Percentiles rank a stretch among this genome's conserved stretches.
Evolutionary conservation across 2,797 vertebrate species (phyloP).

Genomic region (Pterois miles): DNA sequence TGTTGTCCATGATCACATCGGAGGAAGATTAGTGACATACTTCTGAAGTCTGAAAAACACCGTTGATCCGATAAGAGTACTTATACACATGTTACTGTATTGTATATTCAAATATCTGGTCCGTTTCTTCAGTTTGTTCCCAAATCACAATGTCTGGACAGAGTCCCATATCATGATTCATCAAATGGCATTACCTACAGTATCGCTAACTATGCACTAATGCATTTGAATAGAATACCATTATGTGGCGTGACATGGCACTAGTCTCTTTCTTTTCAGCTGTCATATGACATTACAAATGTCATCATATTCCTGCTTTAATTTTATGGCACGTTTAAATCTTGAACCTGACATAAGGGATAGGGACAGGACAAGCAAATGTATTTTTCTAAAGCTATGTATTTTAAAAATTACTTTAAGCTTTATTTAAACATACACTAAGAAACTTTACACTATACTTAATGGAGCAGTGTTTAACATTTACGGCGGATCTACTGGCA

Average conservation of each 20-base stretch:
- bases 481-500: too few relatives aligned
- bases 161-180: slow-evolving; percentile 7
- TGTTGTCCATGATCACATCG: background rate
- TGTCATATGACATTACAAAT: background rate
- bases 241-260: background rate
- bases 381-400: background rate
- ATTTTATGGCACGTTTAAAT: background rate
- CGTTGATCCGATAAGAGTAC: background rate
- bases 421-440: background rate
- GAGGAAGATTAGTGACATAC: background rate
- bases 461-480: too few relatives aligned
- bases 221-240: slow-evolving; percentile 5
- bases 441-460: background rate
- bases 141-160: background rate
- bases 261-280: background rate
- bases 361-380: background rate
- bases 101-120: background rate
- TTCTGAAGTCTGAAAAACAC: background rate
- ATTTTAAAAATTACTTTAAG: background rate
- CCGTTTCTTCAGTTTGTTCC: background rate
- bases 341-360: background rate
- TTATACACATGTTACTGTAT: background rate
- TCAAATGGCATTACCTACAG: background rate
- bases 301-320: background rate
- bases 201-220: background rate